phyloP scores from a whole-genome alignment of 2,797 vertebrate species.

The Enteromius argenteus region DNA sequence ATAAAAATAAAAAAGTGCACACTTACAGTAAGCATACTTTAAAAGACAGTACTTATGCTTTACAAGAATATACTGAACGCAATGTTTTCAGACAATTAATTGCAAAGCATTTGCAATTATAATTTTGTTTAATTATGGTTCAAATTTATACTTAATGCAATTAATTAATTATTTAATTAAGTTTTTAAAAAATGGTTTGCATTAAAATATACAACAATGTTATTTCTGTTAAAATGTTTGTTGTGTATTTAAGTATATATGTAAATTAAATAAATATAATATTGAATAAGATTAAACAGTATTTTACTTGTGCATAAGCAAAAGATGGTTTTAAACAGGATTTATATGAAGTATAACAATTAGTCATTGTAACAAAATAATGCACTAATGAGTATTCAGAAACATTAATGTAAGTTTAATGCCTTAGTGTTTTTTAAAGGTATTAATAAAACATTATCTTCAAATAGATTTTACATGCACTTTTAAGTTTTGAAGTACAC shows the following conservation, averaged over 20 bases:
- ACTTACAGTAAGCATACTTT: neutral
- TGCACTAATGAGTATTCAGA: neutral
- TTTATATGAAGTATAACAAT: neutral
- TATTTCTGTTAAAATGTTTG: neutral
- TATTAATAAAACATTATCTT: neutral
- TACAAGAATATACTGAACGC: neutral
- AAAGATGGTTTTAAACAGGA: neutral
- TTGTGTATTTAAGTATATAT: neutral
- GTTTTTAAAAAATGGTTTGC: neutral
- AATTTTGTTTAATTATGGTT: neutral
- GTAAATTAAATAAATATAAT: neutral
- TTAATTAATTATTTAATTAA: neutral
- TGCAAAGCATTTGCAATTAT: neutral
- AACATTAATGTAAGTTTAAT: neutral
- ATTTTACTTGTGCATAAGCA: neutral
- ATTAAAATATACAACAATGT: neutral
- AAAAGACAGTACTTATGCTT: neutral
- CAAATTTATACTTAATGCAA: neutral
- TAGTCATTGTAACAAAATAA: neutral
- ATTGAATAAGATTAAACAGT: neutral
- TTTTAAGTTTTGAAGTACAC: neutral
- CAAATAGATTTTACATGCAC: neutral
- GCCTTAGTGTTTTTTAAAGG: neutral
- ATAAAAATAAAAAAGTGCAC: too few relatives aligned
- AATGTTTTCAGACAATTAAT: neutral